Evolutionary conservation across 2,888 invertebrate genomes (phyloP), one percentile per base, ranked within the genome.

Genomic region (Bombylius major): DNA sequence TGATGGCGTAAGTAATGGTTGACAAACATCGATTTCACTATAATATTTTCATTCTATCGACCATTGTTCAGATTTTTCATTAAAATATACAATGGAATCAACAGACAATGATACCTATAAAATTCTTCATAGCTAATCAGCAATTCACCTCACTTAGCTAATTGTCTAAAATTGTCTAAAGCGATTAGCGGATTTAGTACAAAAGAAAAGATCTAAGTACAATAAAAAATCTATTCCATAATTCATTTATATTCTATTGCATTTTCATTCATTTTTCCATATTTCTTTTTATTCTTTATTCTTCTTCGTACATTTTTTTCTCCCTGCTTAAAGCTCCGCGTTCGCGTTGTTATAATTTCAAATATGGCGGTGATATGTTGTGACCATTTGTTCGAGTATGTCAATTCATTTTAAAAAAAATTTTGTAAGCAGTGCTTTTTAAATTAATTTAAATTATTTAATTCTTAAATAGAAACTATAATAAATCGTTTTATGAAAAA

Each of bases 291-390:
- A 36, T 36, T 36, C 6, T 4, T 36, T 36, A 36, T 36, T 36
- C 9, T 36, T 36, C 36, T 36, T 50, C 32, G 5, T 50, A 39
- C 42, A 34, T 31, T 59, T 53, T 58, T 54, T 55, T 61, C 53
- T 59, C 59, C 51, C 58, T 62, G 62, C 62, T 57, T 23, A 61
- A 61, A 62, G 62, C 64, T 64, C 64, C 65, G 65, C 65, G 63
- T 64, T 65, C 65, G 65, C 65, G 63, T 64, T 64, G 64, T 64
- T 63, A 63, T 59, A 64, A 63, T 63, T 64, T 80, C 76, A 79
- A 81, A 81, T 77, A 82, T 82, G 82, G 82, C 81, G 79, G 76
- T 77, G 73, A 75, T 77, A 76, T 80, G 78, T 80, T 79, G 78
- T 80, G 78, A 77, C 76, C 76, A 76, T 75, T 76, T 74, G 69